Conservation (phyloP, 1,140 invertebrate genomes). For the Homalodisca vitripennis region DNA sequence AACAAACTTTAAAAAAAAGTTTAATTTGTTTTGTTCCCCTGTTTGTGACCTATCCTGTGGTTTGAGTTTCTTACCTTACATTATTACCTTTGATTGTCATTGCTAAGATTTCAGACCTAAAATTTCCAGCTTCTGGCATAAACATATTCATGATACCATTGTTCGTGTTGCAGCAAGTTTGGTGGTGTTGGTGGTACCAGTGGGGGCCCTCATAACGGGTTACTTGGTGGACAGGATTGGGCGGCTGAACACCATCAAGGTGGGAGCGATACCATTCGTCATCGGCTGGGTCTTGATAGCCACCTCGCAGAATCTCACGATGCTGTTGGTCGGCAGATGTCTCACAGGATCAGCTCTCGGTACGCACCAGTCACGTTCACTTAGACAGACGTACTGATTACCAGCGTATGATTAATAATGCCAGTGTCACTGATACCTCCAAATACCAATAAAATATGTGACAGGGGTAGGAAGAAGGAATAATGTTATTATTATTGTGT, state of each 20-base stretch:
- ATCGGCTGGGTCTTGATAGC: constrained; percentile 63
- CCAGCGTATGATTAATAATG: not conserved
- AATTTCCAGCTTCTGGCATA: no score
- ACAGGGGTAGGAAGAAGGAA: no score
- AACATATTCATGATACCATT: no score
- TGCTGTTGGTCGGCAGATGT: constrained; percentile 61
- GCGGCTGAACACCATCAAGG: constrained; percentile 58
- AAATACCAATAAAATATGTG: no score
- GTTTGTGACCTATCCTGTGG: no score
- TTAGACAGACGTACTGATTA: not conserved
- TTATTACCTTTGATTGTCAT: no score
- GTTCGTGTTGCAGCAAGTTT: constrained; percentile 53
- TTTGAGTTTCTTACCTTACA: no score
- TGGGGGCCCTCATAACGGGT: constrained; percentile 55
- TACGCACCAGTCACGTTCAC: constrained; percentile 36
- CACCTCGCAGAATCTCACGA: constrained; percentile 48
- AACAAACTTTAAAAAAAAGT: no score
- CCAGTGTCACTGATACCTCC: not conserved
- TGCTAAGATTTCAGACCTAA: no score
- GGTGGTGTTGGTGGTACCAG: constrained; percentile 54
- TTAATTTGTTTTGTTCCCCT: no score
- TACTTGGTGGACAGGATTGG: constrained; percentile 62
- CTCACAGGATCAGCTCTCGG: constrained; percentile 59
- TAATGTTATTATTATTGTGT: no score
- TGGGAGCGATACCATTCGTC: constrained; percentile 59